A percentile compares a stretch with the other conserved stretches of the same genome.
These are phyloP conservation scores for Himantopus leucocephalus DNA, from an alignment of 2,113 vertebrate genomes.

Conservation along the genomic window DNA sequence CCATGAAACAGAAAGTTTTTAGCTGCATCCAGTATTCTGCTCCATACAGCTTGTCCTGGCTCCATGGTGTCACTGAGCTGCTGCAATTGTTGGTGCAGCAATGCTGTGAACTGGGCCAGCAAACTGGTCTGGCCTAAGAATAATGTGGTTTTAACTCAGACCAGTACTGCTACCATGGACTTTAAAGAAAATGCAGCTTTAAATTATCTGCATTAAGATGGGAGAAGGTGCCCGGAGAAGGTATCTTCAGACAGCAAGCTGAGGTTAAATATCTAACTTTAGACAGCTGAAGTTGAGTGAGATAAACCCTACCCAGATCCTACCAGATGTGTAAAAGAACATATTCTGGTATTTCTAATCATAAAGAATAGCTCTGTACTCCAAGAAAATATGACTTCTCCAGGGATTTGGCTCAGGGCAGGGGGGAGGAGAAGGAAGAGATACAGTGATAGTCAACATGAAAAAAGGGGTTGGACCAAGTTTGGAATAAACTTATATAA, in stretches of 20 bases:
- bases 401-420: background rate
- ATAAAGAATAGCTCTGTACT: background rate
- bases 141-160: background rate
- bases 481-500: background rate
- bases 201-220: background rate
- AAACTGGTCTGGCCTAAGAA: background rate
- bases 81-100: background rate
- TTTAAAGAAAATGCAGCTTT: background rate
- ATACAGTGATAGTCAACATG: background rate
- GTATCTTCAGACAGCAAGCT: background rate
- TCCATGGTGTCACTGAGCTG: background rate
- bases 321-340: background rate
- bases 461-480: background rate
- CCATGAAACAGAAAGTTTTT: background rate
- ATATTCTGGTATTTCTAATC: background rate
- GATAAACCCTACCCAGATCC: background rate
- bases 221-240: background rate
- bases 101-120: background rate
- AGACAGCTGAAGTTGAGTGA: background rate
- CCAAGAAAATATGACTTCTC: background rate
- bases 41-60: background rate
- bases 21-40: background rate
- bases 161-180: background rate
- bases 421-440: background rate
- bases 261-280: background rate